phyloP scores from a whole-genome alignment of 2,113 vertebrate genomes.

The Vicugna pacos region DNA sequence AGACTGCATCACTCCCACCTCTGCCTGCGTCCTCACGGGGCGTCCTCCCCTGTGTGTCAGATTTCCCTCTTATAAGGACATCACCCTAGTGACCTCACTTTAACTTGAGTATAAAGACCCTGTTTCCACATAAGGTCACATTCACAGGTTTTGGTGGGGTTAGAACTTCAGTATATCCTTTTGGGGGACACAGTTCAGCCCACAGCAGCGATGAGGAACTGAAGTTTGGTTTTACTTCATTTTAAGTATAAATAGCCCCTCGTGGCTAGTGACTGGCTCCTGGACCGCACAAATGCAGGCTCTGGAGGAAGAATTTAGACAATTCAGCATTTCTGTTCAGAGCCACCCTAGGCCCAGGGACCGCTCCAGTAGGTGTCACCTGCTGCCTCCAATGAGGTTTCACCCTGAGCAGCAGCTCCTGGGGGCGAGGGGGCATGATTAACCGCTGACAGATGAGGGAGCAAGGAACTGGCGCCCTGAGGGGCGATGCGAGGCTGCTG shows the following conservation, averaged over 20 bases:
- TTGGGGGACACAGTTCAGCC: not conserved
- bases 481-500: not conserved
- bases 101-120: not conserved
- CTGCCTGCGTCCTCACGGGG: not conserved
- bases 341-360: not conserved
- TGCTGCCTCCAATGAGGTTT: not conserved
- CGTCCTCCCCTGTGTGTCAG: fast-evolving
- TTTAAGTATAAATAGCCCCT: not conserved
- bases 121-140: not conserved
- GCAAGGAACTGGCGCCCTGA: fast-evolving
- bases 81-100: not conserved
- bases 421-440: not conserved
- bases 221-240: not conserved
- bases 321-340: not conserved
- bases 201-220: not conserved
- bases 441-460: not conserved
- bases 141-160: not conserved
- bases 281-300: not conserved
- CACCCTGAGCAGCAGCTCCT: not conserved
- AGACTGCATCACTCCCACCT: fast-evolving
- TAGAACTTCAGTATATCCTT: not conserved
- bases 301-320: not conserved
- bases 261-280: not conserved
- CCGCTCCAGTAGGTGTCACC: not conserved
- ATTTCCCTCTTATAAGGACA: not conserved